A percentile compares a stretch with the other conserved stretches of the same genome.
Evolutionary conservation across 2,797 vertebrate species (phyloP).

Genomic region (Bucorvus abyssinicus): DNA sequence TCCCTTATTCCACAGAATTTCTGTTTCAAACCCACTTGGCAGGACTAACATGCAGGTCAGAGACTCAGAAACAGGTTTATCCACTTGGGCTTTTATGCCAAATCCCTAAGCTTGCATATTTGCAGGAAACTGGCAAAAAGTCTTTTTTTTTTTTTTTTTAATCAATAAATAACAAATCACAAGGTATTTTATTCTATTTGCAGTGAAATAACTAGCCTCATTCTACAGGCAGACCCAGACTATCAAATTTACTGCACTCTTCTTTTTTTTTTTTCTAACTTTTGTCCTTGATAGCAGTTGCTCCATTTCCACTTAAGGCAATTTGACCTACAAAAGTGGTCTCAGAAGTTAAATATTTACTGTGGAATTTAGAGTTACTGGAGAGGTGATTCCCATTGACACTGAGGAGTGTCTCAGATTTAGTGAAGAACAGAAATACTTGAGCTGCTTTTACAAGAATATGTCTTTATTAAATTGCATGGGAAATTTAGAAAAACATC

Average conservation of each 20-base stretch:
- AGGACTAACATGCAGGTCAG: background rate
- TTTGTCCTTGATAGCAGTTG: background rate
- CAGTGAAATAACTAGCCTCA: background rate
- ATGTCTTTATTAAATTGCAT: background rate
- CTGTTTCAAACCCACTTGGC: background rate
- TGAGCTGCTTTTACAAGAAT: background rate
- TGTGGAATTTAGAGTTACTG: background rate
- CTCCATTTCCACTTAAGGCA: background rate
- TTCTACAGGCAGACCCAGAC: background rate
- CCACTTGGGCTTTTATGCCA: background rate
- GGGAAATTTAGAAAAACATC: background rate
- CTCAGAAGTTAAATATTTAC: conserved; percentile 6
- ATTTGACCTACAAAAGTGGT: background rate
- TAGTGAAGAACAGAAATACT: background rate
- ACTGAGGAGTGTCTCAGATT: background rate
- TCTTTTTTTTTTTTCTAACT: background rate
- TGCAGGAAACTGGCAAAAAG: background rate
- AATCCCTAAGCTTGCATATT: background rate
- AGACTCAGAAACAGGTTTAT: background rate
- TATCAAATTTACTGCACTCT: background rate
- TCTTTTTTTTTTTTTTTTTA: background rate
- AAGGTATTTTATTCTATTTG: background rate
- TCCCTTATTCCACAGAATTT: background rate
- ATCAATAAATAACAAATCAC: background rate
- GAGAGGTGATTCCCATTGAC: background rate